These are phyloP conservation scores for Sclerurus mexicanus DNA, from an alignment of 2,113 vertebrate species.

Conservation along the genomic window DNA sequence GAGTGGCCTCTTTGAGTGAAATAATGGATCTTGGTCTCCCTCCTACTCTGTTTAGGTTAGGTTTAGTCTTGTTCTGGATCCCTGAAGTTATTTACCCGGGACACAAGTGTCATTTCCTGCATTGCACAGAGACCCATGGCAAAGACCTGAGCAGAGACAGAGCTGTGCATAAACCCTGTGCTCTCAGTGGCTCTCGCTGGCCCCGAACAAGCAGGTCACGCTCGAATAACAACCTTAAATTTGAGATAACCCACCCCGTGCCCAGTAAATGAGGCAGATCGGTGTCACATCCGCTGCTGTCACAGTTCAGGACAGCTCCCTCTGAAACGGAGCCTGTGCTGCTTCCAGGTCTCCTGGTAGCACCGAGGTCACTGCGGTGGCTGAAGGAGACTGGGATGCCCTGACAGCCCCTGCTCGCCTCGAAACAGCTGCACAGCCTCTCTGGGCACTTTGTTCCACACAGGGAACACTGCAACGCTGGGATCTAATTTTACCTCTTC, in stretches of 20 bases:
- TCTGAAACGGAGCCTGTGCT: not conserved
- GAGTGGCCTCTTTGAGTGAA: not conserved
- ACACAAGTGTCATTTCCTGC: not conserved
- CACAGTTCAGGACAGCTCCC: not conserved
- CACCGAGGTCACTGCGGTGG: not conserved
- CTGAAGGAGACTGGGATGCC: not conserved
- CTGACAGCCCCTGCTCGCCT: not conserved
- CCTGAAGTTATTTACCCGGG: not conserved
- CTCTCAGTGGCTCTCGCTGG: not conserved
- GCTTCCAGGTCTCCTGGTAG: not conserved
- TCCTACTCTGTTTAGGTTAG: not conserved
- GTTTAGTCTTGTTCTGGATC: not conserved
- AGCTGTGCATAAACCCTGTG: not conserved
- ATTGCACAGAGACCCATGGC: not conserved
- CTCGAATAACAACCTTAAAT: too few relatives aligned
- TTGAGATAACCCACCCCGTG: rapidly evolving
- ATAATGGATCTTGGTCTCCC: not conserved
- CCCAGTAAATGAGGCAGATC: not conserved
- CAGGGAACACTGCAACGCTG: not conserved
- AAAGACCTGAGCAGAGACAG: too few relatives aligned
- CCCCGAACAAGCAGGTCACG: not conserved
- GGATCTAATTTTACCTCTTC: not conserved
- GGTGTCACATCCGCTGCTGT: not conserved
- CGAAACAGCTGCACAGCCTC: not conserved
- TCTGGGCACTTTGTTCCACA: not conserved